Percentiles rank a stretch among this genome's conserved stretches.
phyloP scores from a whole-genome alignment of 2,113 vertebrate species.

The Chamaetylas fuelleborni region DNA sequence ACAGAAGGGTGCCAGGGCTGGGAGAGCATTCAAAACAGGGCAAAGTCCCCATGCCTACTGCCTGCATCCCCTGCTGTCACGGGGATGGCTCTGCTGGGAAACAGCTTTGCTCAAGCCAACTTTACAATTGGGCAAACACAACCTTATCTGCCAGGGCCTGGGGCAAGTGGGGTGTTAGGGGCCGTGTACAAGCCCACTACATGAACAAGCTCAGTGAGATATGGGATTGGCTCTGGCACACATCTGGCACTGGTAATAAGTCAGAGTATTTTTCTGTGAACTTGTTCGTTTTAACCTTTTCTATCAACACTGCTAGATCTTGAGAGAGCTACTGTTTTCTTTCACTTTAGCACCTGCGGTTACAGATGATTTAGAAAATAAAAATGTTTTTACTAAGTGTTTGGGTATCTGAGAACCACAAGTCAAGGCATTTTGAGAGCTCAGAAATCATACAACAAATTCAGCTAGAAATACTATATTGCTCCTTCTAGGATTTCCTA shows the following conservation, averaged over 20 bases:
- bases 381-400: not conserved
- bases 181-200: not conserved
- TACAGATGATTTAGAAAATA: not conserved
- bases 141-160: not conserved
- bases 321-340: not conserved
- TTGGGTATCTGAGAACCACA: not conserved
- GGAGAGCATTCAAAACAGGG: not conserved
- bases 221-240: rapidly evolving
- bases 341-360: not conserved
- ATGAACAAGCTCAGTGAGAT: not conserved
- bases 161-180: not conserved
- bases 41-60: not conserved
- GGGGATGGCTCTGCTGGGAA: rapidly evolving
- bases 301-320: not conserved
- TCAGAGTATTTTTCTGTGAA: not conserved
- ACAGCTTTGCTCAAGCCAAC: not conserved
- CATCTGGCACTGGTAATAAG: not conserved
- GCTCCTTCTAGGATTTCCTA: not conserved
- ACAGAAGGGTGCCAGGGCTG: not conserved
- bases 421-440: not conserved
- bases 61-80: not conserved
- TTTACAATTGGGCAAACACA: not conserved
- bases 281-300: not conserved
- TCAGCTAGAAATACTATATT: not conserved
- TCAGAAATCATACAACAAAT: not conserved